Evolutionary conservation across 2,797 vertebrate species (phyloP), one percentile per base, ranked within the genome.

Genomic region (Semaprochilodus insignis): DNA sequence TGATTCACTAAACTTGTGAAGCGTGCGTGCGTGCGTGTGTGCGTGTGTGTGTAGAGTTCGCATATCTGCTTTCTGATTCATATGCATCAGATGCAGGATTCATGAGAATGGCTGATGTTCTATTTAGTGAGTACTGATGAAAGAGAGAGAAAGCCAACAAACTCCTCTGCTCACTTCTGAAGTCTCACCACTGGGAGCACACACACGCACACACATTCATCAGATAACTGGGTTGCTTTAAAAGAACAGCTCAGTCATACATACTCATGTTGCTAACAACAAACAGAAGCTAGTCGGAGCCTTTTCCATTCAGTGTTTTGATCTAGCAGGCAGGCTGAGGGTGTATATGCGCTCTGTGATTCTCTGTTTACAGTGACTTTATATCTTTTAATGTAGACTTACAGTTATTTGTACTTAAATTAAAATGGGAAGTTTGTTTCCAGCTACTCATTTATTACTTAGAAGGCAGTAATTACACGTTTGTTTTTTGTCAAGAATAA

Each of bases 321-420:
- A 48, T 48, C 10, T 48, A 48, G 11, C 40, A 13, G 44, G 44
- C 44, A 10, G 8, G 6, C 8, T 13, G 44, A 48, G 44, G 8
- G 44, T 48, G 44, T 48, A 13, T 48, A 13, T 48, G 44, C 10
- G 10, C 40, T 48, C 6, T 48, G 16, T 44, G 40, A 44, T 6
- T 15, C 4, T 65, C 23, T 65, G 4, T 36, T 2, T 40, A 7
- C 14, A 40, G 60, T 31, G 44, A 48, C 6, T 52, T 15, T 59
- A 23, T 40, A 54, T 16, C 7, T 40, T 63, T 7, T 94, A 48
- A 8, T 86, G 90, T 92, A 78, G 90, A 75, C 40, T 93, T 93
- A 44, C 86, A 87, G 63, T 11, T 93, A 93, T 0, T 88, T 86
- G n/a, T 86, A 92, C 48, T 51, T 27, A 16, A 51, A 48, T 51